Base-by-base conservation (phyloP, 2,888 invertebrate species). In the Patella caerulea region DNA sequence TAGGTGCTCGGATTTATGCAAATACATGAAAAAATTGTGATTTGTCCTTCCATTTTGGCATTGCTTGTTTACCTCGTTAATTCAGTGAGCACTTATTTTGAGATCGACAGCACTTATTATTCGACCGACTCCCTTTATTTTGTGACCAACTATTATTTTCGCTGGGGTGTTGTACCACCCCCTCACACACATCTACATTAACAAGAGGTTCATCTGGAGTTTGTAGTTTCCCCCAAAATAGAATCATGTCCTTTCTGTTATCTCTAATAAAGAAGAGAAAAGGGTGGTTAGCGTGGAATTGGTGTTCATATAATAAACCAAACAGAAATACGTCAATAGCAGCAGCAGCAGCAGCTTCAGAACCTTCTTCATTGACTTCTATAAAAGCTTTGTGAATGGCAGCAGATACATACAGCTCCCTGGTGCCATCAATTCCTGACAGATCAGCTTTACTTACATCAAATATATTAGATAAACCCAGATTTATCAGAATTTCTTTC, bases 261-360 rank as follows among this genome's bases (percentile, higher is more conserved):
- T 87, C 85, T 59, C 76, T 74, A 52, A 91, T 89, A 72, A 88
- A 81, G 81, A 89, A 89, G 72, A 90, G 70, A 83, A 91, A 91
- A 2, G 91, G 90, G 56, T 87, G 88, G 71, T 90, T 83, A 2
- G 86, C 89, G 4, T 73, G 77, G 73, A 88, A 86, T 9, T 53
- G 53, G 24, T 24, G 1, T 24, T 24, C 24, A 24, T 24, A 24
- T 24, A 75, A 71, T 11, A 59, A 72, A 1, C 74, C 14, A 82
- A 71, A 9, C 81, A 83, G 2, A 79, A 11, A n/a, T 11, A 72
- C 78, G 73, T 78, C 79, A 1, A 82, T 84, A 45, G 78, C 87
- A n/a, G 86, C 90, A 11, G 90, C 89, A 7, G 90, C 90, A 14
- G 91, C 90, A 2, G 91, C 90, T 73, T 90, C 90, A 2, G 88